Evolutionary conservation across 2,797 vertebrate species (phyloP).

Genomic region (Tadarida brasiliensis): DNA sequence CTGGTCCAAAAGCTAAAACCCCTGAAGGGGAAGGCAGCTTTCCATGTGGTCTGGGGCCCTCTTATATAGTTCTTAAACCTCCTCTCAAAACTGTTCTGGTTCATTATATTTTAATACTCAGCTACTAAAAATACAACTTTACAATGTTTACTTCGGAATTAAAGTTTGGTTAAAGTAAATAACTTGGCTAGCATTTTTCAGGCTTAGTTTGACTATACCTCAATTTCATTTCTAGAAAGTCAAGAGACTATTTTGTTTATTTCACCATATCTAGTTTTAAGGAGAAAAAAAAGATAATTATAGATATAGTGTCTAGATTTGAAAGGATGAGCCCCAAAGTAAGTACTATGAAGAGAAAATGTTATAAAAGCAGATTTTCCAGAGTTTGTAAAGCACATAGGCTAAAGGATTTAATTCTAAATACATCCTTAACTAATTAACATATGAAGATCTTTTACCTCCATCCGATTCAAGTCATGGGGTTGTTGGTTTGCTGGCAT

Average conservation of each 20-base stretch:
- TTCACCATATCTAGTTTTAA: slow-evolving; percentile 46
- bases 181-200: slow-evolving; percentile 48
- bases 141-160: slow-evolving; percentile 38
- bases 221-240: slow-evolving; percentile 49
- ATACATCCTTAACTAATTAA: background rate
- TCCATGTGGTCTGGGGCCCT: background rate
- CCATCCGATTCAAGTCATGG: slow-evolving; percentile 81
- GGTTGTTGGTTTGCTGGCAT: slow-evolving; percentile 83
- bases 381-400: slow-evolving; percentile 36
- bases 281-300: slow-evolving; percentile 55
- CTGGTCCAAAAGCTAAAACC: slow-evolving; percentile 47
- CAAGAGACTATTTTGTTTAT: slow-evolving; percentile 41
- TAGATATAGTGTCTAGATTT: background rate
- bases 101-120: slow-evolving; percentile 12
- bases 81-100: slow-evolving; percentile 19
- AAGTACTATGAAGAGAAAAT: slow-evolving; percentile 53
- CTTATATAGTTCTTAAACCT: slow-evolving; percentile 47
- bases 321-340: slow-evolving; percentile 14
- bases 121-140: slow-evolving; percentile 59
- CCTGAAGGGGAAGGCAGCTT: background rate
- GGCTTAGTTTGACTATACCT: slow-evolving; percentile 17
- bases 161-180: slow-evolving; percentile 50
- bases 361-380: slow-evolving; percentile 47
- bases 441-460: slow-evolving; percentile 83
- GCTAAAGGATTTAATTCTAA: background rate